Conservation (phyloP, 2,113 vertebrate genomes). For the Melierax canorus region DNA sequence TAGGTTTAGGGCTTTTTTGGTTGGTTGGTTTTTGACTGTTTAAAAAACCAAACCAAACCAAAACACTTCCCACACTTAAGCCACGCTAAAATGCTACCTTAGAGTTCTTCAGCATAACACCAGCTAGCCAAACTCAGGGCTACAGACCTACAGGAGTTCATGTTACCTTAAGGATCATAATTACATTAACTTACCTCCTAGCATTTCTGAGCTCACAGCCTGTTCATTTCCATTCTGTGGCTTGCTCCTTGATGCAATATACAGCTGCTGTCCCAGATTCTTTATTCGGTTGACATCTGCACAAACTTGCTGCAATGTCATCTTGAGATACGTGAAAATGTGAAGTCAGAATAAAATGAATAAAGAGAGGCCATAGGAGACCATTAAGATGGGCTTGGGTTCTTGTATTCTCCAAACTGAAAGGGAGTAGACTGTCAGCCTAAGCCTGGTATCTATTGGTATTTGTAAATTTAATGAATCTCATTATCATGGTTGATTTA, state of each 20-base stretch:
- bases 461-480: neutral
- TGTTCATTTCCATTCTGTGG: neutral
- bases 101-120: neutral
- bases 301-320: slow-evolving; percentile 83
- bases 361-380: neutral
- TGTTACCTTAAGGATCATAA: neutral
- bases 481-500: neutral
- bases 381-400: neutral
- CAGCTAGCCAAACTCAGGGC: neutral
- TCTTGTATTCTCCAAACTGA: neutral
- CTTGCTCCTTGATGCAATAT: slow-evolving; percentile 75
- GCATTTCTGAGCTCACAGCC: neutral
- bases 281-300: slow-evolving; percentile 82
- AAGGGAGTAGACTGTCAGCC: neutral
- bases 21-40: neutral
- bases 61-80: neutral
- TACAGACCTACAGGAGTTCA: neutral
- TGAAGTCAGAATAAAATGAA: neutral
- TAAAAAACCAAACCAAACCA: neutral
- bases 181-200: slow-evolving; percentile 10
- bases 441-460: neutral
- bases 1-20: neutral
- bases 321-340: slow-evolving; percentile 12
- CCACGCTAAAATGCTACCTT: neutral
- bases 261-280: slow-evolving; percentile 78